Evolutionary conservation across 2,888 invertebrate species (phyloP), one percentile per base, ranked within the genome.

Genomic region (Cephus pulcher): DNA sequence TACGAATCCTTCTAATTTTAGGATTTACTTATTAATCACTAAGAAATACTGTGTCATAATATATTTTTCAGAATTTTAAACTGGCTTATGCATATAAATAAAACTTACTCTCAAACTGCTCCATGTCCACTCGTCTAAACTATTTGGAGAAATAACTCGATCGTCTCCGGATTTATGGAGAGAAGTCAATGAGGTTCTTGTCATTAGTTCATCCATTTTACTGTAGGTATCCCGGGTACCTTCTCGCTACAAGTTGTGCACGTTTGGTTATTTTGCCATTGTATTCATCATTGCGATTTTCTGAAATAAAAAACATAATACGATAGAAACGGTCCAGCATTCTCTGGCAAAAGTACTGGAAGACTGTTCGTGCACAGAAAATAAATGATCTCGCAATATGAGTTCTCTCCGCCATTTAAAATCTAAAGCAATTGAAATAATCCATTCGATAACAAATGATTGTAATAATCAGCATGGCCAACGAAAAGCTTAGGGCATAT

Each of bases 111-210:
- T 93, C 74, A 95, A 92, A 90, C 93, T 94, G 77, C 93, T 93
- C 94, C 94, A 94, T 75, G 94, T 95, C 95, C 95, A 95, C 80
- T 94, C 94, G 80, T 94, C 93, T 3, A 94, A 93, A 71, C 93
- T 93, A 35, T 92, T 92, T 11, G 93, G 92, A 74, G 94, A 93
- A 0, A 92, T 92, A 78, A 94, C 93, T 23, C 93, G 92, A 15
- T 85, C 87, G 73, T 92, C 92, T 82, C 93, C 92, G 84, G 93
- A 93, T 79, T 93, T 93, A 79, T 94, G 93, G 15, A 94, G 87
- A 1, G 94, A 94, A 69, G 93, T 93, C 69, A 94, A 85, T 30
- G 93, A 93, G 79, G 93, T 94, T 78, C 90, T 87, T 12, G 91
- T 89, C n/a, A 91, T 89, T 56, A 90, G 80, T 82, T 90, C 91